phyloP scores from a whole-genome alignment of 35 echinoderm and acorn worm species.

The Diadema setosum region DNA sequence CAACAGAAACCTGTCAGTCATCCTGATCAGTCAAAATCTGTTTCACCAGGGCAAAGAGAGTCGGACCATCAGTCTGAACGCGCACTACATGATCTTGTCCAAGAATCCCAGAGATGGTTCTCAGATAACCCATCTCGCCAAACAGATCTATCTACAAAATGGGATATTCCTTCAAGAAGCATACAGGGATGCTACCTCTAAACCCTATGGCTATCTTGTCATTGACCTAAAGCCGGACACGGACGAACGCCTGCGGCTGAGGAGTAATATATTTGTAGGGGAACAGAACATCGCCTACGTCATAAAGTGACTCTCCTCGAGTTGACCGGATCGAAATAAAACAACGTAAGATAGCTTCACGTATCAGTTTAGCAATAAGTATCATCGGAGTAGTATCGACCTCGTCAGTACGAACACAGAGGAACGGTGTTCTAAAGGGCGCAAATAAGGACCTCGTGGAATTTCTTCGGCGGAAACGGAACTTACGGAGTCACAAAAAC shows the following conservation, averaged over 20 bases:
- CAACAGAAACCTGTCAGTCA: constrained; percentile 54
- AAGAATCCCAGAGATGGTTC: constrained; percentile 27
- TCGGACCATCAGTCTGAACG: constrained; percentile 70
- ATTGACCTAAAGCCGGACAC: constrained; percentile 41
- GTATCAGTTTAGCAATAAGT: not conserved
- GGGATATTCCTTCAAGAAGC: constrained; percentile 25
- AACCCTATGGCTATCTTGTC: constrained; percentile 40
- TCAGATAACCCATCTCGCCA: constrained; percentile 30
- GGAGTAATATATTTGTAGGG: constrained; percentile 15
- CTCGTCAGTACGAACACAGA: not conserved
- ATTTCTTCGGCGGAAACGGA: not conserved
- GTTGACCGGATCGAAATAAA: not conserved
- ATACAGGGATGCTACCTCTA: constrained; percentile 3
- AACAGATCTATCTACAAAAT: constrained; percentile 52
- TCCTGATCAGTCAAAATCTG: constrained; percentile 55
- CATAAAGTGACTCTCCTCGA: not conserved
- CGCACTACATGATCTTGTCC: constrained; percentile 59
- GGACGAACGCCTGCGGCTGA: not conserved
- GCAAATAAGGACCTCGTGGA: constrained; percentile 31
- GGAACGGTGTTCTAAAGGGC: constrained; percentile 34
- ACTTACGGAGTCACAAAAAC: not conserved
- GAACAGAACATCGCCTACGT: not conserved
- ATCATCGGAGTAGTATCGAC: not conserved
- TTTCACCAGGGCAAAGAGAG: constrained; percentile 67
- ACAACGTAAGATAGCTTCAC: not conserved